Base-by-base conservation (phyloP, 2,888 invertebrate genomes). In the Anoncus sp. region DNA sequence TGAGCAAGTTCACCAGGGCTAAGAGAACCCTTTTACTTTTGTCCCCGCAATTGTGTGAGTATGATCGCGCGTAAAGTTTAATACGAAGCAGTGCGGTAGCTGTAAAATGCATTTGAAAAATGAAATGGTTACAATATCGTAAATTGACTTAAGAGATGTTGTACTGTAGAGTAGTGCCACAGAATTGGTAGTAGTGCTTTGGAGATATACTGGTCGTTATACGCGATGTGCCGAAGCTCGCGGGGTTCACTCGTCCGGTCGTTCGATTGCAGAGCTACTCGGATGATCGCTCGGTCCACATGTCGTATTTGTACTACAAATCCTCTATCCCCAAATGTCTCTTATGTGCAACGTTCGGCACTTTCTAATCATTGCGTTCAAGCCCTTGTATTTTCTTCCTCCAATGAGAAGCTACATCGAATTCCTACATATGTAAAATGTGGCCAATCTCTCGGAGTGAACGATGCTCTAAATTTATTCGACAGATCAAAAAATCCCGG, bases 241-340 rank as follows among this genome's bases (percentile, higher is more conserved):
- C 47, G 3, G 47, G 3, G 47, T 16, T 47, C 47, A 47, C 47
- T 7, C 7, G 16, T 55, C 77, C 49, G 57, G 69, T 35, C 69
- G 73, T 66, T 76, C 78, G 80, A 70, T 72, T 66, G 73, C 69
- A 62, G 35, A 20, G 63, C 7, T 7, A 31, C 31, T 31, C 31
- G 31, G 72, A 51, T 73, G 71, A 67, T 77, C 60, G 81, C 65
- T 81, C 73, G 75, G 83, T 14, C 81, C 87, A 31, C 31, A 83
- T 83, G 83, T 85, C 82, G 84, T 86, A 85, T 87, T 85, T 86
- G 85, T 83, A 83, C 80, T 31, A 85, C 59, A 60, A 60, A 35
- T 57, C 22, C 35, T 55, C 51, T 18, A 49, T 18, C 27, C 18
- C 45, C 27, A 45, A 57, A 57, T 59, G n/a, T 45, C 27, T 35